These are phyloP conservation scores for Drosophila mayri DNA, from an alignment of 1,140 invertebrate genomes.

Conservation along the genomic window DNA sequence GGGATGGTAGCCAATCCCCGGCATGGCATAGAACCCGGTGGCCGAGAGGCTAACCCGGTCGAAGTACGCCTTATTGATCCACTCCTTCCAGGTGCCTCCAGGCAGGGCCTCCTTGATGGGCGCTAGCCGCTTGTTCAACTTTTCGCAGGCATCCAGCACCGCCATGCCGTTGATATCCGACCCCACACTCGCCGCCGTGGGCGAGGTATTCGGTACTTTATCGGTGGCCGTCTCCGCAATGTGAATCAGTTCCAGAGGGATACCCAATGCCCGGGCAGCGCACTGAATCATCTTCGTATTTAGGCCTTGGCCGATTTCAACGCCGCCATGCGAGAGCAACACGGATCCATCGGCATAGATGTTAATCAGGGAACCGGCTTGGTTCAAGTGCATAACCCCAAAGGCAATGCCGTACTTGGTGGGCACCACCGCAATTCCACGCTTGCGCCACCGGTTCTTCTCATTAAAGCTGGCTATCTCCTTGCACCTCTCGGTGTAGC, in stretches of 20 bases:
- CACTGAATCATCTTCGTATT: constrained; percentile 98
- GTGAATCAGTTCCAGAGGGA: constrained; percentile 92
- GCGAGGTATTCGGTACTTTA: constrained; percentile 97
- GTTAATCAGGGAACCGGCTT: constrained; percentile 94
- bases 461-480: constrained; percentile 91
- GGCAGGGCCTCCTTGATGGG: constrained; percentile 92
- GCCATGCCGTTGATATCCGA: constrained; percentile 99
- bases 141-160: constrained; percentile 93
- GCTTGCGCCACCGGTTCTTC: constrained; percentile 93
- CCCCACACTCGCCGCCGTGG: constrained; percentile 95
- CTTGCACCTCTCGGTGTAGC: constrained; percentile 88
- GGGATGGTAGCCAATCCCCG: constrained; percentile 91
- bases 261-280: constrained; percentile 90
- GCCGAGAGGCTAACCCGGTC: constrained; percentile 93
- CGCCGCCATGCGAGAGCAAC: constrained; percentile 95
- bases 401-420: constrained; percentile 97
- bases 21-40: constrained; percentile 94
- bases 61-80: constrained; percentile 93
- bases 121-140: constrained; percentile 90
- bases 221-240: constrained; percentile 96
- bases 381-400: constrained; percentile 92
- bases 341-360: constrained; percentile 97
- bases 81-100: constrained; percentile 93
- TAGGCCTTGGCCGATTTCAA: constrained; percentile 98
- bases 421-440: constrained; percentile 94